A percentile compares a stretch with the other conserved stretches of the same genome.
Evolutionary conservation across 2,888 invertebrate genomes (phyloP).

Genomic region (Xylophagus ater): DNA sequence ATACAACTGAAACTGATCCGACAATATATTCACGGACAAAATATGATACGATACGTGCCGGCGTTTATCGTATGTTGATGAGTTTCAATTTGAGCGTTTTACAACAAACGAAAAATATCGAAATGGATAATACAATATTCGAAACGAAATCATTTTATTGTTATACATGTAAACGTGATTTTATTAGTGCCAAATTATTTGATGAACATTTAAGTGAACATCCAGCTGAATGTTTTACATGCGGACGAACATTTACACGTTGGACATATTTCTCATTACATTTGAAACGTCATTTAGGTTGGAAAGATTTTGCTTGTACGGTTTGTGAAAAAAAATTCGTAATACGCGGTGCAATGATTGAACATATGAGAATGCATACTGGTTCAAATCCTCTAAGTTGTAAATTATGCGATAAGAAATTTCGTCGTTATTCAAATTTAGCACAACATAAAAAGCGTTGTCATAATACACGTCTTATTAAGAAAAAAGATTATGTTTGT

Average conservation of each 20-base stretch:
- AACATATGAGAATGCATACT: slow-evolving; percentile 74
- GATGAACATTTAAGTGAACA: slow-evolving; percentile 66
- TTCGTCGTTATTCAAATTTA: slow-evolving; percentile 72
- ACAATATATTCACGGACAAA: slow-evolving; percentile 19
- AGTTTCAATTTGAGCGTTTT: slow-evolving; percentile 35
- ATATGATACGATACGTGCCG: slow-evolving; percentile 29
- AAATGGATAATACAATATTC: slow-evolving; percentile 31
- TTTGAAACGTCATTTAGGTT: slow-evolving; percentile 66
- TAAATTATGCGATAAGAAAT: slow-evolving; percentile 65
- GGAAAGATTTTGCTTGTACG: slow-evolving; percentile 60
- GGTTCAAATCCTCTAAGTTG: slow-evolving; percentile 73
- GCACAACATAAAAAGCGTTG: slow-evolving; percentile 72
- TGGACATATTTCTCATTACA: slow-evolving; percentile 66
- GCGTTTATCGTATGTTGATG: slow-evolving; percentile 36
- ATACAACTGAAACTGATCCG: slow-evolving; percentile 4
- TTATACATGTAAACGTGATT: slow-evolving; percentile 53
- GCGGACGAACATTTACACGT: slow-evolving; percentile 66
- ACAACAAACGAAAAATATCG: slow-evolving; percentile 31
- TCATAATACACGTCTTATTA: slow-evolving; percentile 61
- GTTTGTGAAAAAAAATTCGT: slow-evolving; percentile 73
- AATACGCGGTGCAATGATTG: slow-evolving; percentile 67
- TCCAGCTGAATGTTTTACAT: slow-evolving; percentile 71
- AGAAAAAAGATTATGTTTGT: slow-evolving; percentile 61
- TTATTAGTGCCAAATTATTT: slow-evolving; percentile 54
- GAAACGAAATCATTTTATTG: slow-evolving; percentile 41